A percentile compares a stretch with the other conserved stretches of the same genome.
These are phyloP conservation scores for Cephus spinipes DNA, from an alignment of 2,888 invertebrate genomes.

Conservation along the genomic window DNA sequence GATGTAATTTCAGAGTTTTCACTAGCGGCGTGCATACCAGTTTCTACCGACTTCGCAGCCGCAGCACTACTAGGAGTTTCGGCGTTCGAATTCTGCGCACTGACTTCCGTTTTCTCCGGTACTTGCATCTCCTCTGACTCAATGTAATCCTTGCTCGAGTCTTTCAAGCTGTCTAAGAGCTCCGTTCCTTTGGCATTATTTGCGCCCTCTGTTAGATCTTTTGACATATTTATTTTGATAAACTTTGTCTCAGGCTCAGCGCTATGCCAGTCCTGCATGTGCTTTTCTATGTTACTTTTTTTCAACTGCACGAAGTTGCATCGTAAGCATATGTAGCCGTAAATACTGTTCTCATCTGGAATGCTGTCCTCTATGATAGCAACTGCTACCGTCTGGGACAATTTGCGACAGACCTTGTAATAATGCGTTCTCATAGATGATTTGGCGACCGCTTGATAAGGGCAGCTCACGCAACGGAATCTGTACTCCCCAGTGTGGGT, in stretches of 20 bases:
- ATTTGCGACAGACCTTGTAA: conserved; percentile 54
- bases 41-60: conserved; percentile 11
- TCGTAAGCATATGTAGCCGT: conserved; percentile 76
- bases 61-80: not conserved
- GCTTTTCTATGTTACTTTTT: conserved; percentile 72
- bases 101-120: conserved; percentile 29
- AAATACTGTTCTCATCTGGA: conserved; percentile 51
- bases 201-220: conserved; percentile 16
- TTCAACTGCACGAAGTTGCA: conserved; percentile 82
- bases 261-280: conserved; percentile 70
- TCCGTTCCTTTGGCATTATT: not conserved
- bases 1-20: conserved; percentile 17
- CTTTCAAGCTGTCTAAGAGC: conserved; percentile 20
- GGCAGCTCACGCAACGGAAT: conserved; percentile 75
- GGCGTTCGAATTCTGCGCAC: not conserved
- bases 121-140: conserved; percentile 40
- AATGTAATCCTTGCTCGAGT: not conserved
- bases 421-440: conserved; percentile 59
- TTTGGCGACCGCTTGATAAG: conserved; percentile 58
- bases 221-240: conserved; percentile 63
- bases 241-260: conserved; percentile 67
- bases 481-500: conserved; percentile 85
- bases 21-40: conserved; percentile 12
- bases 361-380: conserved; percentile 48
- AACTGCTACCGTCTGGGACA: conserved; percentile 29